A percentile compares a stretch with the other conserved stretches of the same genome.
phyloP scores from a whole-genome alignment of 2,888 invertebrate species.

The Pocota personata region DNA sequence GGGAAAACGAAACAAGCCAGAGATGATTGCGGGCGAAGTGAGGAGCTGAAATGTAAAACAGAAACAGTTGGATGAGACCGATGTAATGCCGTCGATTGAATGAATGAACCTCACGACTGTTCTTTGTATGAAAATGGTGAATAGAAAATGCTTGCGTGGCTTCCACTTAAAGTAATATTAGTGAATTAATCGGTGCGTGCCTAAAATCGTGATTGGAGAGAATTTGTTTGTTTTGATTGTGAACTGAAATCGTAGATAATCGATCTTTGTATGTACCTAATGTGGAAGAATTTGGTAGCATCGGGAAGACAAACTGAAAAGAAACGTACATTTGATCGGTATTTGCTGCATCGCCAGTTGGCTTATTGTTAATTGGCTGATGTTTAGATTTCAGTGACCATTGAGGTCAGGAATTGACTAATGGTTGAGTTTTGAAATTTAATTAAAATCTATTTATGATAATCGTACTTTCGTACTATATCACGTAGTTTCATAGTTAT shows the following conservation, averaged over 20 bases:
- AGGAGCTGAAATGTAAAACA: constrained; percentile 60
- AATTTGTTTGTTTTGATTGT: constrained; percentile 61
- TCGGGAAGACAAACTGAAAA: background rate
- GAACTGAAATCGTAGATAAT: constrained; percentile 56
- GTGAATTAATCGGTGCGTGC: constrained; percentile 75
- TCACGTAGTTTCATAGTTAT: too few relatives aligned
- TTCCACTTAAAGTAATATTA: constrained; percentile 71
- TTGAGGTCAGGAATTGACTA: constrained; percentile 47
- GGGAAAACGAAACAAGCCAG: constrained; percentile 15
- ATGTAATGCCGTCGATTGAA: constrained; percentile 70
- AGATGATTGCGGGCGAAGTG: background rate
- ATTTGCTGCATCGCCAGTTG: constrained; percentile 25
- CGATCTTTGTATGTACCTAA: constrained; percentile 68
- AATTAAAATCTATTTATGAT: constrained; percentile 57
- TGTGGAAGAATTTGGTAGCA: constrained; percentile 57
- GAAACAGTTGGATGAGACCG: constrained; percentile 71
- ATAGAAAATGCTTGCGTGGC: constrained; percentile 41
- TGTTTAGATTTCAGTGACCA: constrained; percentile 58
- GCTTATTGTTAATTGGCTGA: constrained; percentile 65
- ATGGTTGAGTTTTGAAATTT: constrained; percentile 44
- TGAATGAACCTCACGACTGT: constrained; percentile 71
- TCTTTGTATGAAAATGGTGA: constrained; percentile 67
- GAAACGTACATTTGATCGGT: constrained; percentile 11
- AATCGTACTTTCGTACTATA: background rate
- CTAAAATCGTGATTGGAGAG: constrained; percentile 74